These are phyloP conservation scores for Numenius phaeopus DNA, from an alignment of 2,797 vertebrate genomes.

Conservation along the genomic window DNA sequence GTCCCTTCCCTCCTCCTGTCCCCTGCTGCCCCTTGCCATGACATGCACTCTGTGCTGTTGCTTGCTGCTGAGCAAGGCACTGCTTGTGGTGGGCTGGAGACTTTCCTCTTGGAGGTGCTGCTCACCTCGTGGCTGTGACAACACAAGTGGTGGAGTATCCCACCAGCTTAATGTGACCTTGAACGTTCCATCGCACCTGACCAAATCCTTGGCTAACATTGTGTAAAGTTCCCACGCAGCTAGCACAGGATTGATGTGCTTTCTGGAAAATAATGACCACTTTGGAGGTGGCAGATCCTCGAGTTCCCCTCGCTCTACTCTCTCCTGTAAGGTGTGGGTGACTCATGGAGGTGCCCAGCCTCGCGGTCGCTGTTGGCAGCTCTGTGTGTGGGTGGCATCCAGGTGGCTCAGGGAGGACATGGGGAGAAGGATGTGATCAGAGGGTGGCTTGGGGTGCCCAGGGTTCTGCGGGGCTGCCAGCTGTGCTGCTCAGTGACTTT, in stretches of 20 bases:
- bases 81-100: not conserved
- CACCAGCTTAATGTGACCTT: not conserved
- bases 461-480: not conserved
- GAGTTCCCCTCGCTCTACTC: not conserved
- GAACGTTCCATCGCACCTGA: not conserved
- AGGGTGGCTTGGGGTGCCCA: not conserved
- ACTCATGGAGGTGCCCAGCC: not conserved
- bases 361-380: rapidly evolving
- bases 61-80: rapidly evolving
- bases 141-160: not conserved
- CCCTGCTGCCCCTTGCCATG: not conserved
- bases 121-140: rapidly evolving
- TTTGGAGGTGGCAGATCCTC: not conserved
- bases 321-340: rapidly evolving
- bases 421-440: not conserved
- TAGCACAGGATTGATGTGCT: not conserved
- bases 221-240: not conserved
- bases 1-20: not conserved
- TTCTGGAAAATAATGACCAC: not conserved
- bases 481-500: not conserved
- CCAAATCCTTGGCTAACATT: rapidly evolving
- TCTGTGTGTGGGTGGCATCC: not conserved
- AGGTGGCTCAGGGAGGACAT: not conserved
- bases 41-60: rapidly evolving
- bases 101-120: not conserved